Evolutionary conservation across 2,797 vertebrate genomes (phyloP).

Genomic region (Hypotaenidia okinawae): DNA sequence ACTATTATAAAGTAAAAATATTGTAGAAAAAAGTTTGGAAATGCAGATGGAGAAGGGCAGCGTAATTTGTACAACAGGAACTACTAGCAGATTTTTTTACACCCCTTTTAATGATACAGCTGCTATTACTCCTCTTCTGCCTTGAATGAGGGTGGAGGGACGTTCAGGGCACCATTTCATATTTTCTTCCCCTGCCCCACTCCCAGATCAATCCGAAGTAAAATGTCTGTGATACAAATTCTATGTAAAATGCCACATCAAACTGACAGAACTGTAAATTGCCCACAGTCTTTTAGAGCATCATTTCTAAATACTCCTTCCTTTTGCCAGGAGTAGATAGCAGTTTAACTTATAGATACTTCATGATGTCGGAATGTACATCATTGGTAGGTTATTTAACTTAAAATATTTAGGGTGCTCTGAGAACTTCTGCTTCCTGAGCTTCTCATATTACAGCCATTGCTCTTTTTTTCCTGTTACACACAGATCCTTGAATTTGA

Average conservation of each 20-base stretch:
- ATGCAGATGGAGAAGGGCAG: not conserved
- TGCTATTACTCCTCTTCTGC: not conserved
- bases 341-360: not conserved
- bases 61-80: not conserved
- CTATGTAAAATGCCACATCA: not conserved
- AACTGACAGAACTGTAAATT: not conserved
- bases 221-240: not conserved
- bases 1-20: not conserved
- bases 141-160: not conserved
- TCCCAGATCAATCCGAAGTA: not conserved
- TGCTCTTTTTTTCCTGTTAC: not conserved
- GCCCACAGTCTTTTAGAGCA: not conserved
- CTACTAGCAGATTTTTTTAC: not conserved
- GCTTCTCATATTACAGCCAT: not conserved
- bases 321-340: not conserved
- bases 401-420: not conserved
- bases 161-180: not conserved
- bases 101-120: not conserved
- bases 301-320: not conserved
- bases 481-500: not conserved
- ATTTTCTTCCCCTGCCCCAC: fast-evolving
- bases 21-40: not conserved
- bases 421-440: not conserved
- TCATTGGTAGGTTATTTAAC: not conserved
- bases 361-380: not conserved